Base-by-base conservation (phyloP, 2,797 vertebrate species). In the Xiphophorus birchmanni region DNA sequence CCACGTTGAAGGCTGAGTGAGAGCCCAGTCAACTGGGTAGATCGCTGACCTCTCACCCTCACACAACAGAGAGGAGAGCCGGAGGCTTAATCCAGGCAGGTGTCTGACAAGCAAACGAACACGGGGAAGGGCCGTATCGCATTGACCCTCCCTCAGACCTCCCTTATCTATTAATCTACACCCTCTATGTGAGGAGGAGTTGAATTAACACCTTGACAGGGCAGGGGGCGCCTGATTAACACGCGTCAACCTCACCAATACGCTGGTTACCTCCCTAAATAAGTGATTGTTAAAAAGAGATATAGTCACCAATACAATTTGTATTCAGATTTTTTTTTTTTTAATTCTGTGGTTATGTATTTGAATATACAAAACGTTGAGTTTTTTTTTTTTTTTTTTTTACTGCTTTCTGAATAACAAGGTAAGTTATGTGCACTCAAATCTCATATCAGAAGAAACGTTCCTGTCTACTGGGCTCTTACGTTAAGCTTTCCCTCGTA, bases 111-210 rank as follows among this genome's bases (percentile, higher is more conserved):
- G 97, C 95, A 90, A 95, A 95, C 88, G 96, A 96, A 97, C 97
- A 97, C 94, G 95, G 96, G 92, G 40, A 96, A 95, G 97, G 97
- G 97, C 96, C 95, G 96, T 97, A 97, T 97, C 96, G 88, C 94
- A 88, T 95, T 98, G 98, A 99, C 98, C 98, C 96, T 95, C 95
- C 88, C 94, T 89, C 95, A 96, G 96, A 96, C 96, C 96, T 97
- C 95, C 97, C 97, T 97, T 98, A 99, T 99, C 98, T 97, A 97
- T 97, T 98, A 97, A 98, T 99, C 98, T 99, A 97, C 97, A 97
- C 97, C 67, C 97, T 97, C 97, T 96, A 91, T 96, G 96, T 96
- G 97, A 96, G 95, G 96, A 96, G 88, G 95, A 96, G 96, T 95
- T 95, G 96, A 97, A 98, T 98, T 98, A 99, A 97, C 97, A 97